phyloP scores from a whole-genome alignment of 1,140 invertebrate species.

The Holotrichia oblita region DNA sequence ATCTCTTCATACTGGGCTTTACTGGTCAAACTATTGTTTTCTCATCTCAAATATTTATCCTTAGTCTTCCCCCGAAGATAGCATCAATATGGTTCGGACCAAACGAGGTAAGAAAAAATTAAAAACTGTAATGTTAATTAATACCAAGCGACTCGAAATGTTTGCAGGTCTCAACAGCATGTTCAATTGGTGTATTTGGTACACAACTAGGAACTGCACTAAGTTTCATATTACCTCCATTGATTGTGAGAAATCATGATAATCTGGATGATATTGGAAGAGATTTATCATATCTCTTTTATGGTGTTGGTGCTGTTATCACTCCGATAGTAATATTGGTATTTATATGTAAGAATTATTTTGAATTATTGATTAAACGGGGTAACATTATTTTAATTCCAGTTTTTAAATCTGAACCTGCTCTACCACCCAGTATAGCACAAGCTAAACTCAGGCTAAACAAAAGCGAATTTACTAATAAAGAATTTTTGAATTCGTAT shows the following conservation, averaged over 20 bases:
- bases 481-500: constrained; percentile 44
- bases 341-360: constrained; percentile 36
- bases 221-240: constrained; percentile 62
- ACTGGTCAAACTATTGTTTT: constrained; percentile 76
- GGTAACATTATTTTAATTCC: neutral
- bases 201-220: constrained; percentile 71
- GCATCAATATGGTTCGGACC: constrained; percentile 70
- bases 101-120: constrained; percentile 67
- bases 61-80: constrained; percentile 77
- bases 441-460: constrained; percentile 8
- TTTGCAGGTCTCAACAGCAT: constrained; percentile 72
- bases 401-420: constrained; percentile 35
- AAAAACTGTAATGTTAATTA: no score
- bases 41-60: constrained; percentile 72
- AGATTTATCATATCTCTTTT: constrained; percentile 53
- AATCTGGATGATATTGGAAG: constrained; percentile 58
- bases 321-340: constrained; percentile 26
- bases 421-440: constrained; percentile 13
- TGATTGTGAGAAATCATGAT: constrained; percentile 62
- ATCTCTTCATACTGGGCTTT: constrained; percentile 72
- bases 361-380: neutral
- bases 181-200: constrained; percentile 80
- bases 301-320: constrained; percentile 9
- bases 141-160: neutral
- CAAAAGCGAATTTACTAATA: constrained; percentile 29